phyloP scores from a whole-genome alignment of 2,113 vertebrate genomes.

The Pipa parva region DNA sequence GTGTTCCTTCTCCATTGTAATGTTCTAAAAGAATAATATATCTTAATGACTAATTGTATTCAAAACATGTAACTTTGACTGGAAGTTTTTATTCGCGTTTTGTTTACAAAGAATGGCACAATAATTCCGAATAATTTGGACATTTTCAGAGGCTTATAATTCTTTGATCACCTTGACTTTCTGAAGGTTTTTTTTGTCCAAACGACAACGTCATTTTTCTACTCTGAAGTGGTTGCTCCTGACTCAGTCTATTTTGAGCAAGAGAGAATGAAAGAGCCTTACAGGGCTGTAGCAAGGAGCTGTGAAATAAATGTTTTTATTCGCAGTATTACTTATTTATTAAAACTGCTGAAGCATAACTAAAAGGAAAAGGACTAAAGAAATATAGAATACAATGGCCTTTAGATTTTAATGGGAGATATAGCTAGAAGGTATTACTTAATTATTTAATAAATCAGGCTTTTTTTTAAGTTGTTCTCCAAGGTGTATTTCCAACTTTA shows the following conservation, averaged over 20 bases:
- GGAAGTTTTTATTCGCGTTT: constrained; percentile 20
- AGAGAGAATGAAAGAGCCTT: constrained; percentile 59
- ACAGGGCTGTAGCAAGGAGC: constrained; percentile 55
- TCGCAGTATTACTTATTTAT: constrained; percentile 74
- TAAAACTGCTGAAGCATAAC: constrained; percentile 69
- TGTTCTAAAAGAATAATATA: constrained; percentile 27
- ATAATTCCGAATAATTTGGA: constrained; percentile 34
- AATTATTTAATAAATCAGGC: constrained; percentile 78
- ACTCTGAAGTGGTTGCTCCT: constrained; percentile 47
- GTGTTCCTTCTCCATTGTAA: constrained; percentile 17
- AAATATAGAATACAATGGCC: constrained; percentile 71
- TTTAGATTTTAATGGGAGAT: constrained; percentile 71
- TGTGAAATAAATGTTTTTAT: constrained; percentile 61
- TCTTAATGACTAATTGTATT: constrained; percentile 39
- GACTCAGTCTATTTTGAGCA: constrained; percentile 60
- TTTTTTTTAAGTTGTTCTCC: constrained; percentile 59
- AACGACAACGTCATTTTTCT: constrained; percentile 48
- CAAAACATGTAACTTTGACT: constrained; percentile 20
- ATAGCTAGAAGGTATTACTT: constrained; percentile 72
- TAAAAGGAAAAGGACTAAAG: constrained; percentile 63
- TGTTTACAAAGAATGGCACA: constrained; percentile 42
- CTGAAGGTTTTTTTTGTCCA: constrained; percentile 47
- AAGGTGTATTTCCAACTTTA: constrained; percentile 67
- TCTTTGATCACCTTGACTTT: constrained; percentile 36
- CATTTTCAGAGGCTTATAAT: constrained; percentile 37